A percentile compares a stretch with the other conserved stretches of the same genome.
These are phyloP conservation scores for Achlya flavicornis DNA, from an alignment of 2,888 invertebrate genomes.

Conservation along the genomic window DNA sequence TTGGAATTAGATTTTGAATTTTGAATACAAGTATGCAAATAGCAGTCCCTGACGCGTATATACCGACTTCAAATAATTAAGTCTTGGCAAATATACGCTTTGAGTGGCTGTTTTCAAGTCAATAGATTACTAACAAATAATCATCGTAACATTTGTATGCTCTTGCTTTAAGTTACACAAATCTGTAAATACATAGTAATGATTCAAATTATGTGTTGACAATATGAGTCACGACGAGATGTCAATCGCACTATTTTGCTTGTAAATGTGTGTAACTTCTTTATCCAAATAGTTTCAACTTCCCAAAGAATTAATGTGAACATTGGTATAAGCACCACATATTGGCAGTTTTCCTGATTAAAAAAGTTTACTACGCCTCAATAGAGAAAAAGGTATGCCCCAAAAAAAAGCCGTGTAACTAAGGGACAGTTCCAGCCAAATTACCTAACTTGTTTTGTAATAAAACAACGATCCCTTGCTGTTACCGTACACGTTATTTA, in stretches of 20 bases:
- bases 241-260: not conserved
- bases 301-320: conserved; percentile 1
- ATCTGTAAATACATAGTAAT: not conserved
- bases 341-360: conserved; percentile 8
- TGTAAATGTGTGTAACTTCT: not conserved
- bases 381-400: conserved; percentile 13
- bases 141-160: not conserved
- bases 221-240: not conserved
- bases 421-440: conserved; percentile 10
- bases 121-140: not conserved
- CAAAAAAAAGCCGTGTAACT: conserved; percentile 7
- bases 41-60: not conserved
- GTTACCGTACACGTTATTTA: conserved; percentile 18
- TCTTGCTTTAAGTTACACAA: not conserved
- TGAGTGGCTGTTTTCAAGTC: not conserved
- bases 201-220: not conserved
- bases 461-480: conserved; percentile 9
- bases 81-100: not conserved
- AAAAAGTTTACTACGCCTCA: conserved; percentile 6
- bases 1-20: too few species aligned
- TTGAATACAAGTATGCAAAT: conserved; percentile 2
- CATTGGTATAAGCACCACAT: not conserved
- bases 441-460: conserved; percentile 13
- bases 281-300: not conserved
- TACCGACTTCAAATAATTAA: not conserved